Percentiles rank a stretch among this genome's conserved stretches.
Evolutionary conservation across 2,888 invertebrate genomes (phyloP).

Genomic region (Lasioglossum morio): DNA sequence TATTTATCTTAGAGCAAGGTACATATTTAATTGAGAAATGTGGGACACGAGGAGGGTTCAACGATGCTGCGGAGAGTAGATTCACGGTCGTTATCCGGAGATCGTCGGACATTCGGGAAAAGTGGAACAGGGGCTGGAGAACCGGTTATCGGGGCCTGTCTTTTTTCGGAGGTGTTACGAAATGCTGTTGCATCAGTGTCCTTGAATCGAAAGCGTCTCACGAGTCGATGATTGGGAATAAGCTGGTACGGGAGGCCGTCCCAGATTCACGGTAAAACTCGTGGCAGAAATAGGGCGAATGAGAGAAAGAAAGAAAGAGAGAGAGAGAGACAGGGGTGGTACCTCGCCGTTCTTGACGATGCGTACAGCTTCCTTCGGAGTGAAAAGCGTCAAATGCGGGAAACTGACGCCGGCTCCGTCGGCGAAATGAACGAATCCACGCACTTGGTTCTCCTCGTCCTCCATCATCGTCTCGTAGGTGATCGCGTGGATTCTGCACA

Average conservation of each 20-base stretch:
- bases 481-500: conserved; percentile 91
- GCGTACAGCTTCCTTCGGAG: conserved; percentile 91
- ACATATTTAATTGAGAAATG: neutral
- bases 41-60: neutral
- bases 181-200: conserved; percentile 68
- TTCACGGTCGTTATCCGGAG: neutral
- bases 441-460: conserved; percentile 92
- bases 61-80: neutral
- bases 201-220: conserved; percentile 64
- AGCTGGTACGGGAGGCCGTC: no score
- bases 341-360: conserved; percentile 94
- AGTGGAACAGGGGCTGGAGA: conserved; percentile 16
- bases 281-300: neutral
- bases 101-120: neutral
- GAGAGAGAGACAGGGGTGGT: neutral
- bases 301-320: neutral
- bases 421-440: conserved; percentile 92
- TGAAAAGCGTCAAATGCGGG: conserved; percentile 91
- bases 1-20: neutral
- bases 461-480: conserved; percentile 93
- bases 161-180: conserved; percentile 55
- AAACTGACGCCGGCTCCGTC: conserved; percentile 91
- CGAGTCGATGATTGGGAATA: neutral
- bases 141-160: conserved; percentile 30
- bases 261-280: neutral